Evolutionary conservation across 2,888 invertebrate genomes (phyloP).

Genomic region (Spisula subtruncata): DNA sequence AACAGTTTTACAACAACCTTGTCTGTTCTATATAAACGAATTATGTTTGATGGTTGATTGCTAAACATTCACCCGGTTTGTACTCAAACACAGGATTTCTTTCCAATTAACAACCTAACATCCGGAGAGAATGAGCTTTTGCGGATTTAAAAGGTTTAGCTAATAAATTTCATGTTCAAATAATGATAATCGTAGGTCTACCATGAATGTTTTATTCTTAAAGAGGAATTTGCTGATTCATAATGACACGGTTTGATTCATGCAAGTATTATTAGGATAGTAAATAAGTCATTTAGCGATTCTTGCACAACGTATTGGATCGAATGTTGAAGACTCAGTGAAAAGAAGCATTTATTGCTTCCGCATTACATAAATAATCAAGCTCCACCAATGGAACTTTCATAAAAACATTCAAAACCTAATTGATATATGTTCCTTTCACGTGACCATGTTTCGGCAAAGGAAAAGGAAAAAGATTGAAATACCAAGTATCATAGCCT

Average conservation of each 20-base stretch:
- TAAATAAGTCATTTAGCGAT: too few relatives aligned
- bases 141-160: neutral
- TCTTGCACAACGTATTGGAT: too few relatives aligned
- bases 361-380: too few relatives aligned
- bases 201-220: neutral
- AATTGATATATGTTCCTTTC: too few relatives aligned
- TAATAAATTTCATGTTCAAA: neutral
- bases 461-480: too few relatives aligned
- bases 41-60: neutral
- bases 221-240: neutral
- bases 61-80: neutral
- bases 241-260: neutral
- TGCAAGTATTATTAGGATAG: neutral
- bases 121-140: conserved; percentile 11
- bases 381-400: too few relatives aligned
- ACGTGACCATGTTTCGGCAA: too few relatives aligned
- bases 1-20: neutral
- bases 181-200: neutral
- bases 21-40: neutral
- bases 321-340: too few relatives aligned
- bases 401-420: too few relatives aligned
- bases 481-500: too few relatives aligned
- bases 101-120: neutral
- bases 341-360: too few relatives aligned
- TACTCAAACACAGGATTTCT: neutral